Evolutionary conservation across 2,113 vertebrate genomes (phyloP).

Genomic region (Acrocephalus arundinaceus): DNA sequence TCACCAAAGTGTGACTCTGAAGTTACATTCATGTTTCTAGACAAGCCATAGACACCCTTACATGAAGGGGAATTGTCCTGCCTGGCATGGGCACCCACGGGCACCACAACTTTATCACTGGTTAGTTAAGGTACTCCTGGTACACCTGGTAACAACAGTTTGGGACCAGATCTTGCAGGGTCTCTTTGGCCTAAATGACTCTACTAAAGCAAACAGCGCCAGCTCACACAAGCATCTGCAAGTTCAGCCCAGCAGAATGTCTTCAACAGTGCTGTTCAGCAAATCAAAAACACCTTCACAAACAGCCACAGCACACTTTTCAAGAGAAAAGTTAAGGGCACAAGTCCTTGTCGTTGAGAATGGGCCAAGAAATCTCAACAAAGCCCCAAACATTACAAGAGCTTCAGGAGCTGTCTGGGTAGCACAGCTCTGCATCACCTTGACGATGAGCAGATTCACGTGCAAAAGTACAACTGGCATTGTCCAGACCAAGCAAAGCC

Average conservation of each 20-base stretch:
- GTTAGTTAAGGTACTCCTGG: not conserved
- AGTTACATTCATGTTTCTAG: not conserved
- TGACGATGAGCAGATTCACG: not conserved
- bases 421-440: not conserved
- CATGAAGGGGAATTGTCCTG: not conserved
- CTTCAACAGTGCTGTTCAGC: not conserved
- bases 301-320: not conserved
- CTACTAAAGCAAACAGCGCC: not conserved
- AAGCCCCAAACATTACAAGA: not conserved
- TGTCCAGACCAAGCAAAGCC: not conserved
- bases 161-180: not conserved
- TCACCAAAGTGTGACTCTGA: not conserved
- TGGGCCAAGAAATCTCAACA: not conserved
- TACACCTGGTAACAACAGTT: not conserved
- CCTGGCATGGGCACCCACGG: not conserved
- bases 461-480: not conserved
- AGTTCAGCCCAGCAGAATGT: not conserved
- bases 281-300: not conserved
- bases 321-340: not conserved
- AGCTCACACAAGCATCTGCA: not conserved
- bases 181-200: not conserved
- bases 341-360: not conserved
- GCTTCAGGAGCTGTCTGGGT: not conserved
- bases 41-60: not conserved
- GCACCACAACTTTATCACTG: not conserved